Evolutionary conservation across 2,797 vertebrate species (phyloP).

Genomic region (Lutjanus campechanus): DNA sequence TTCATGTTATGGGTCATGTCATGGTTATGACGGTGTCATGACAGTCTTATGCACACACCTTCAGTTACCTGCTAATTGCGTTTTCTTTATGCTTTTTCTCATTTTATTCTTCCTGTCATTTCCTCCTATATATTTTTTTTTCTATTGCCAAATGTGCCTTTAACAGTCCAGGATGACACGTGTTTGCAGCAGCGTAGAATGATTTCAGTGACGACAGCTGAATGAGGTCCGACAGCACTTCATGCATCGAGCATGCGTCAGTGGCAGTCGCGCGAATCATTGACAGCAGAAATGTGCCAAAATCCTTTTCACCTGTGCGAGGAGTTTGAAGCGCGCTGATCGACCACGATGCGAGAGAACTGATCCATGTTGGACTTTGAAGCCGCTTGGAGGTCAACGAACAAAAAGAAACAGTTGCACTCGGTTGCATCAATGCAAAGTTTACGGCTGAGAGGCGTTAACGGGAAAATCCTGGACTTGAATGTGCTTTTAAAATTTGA

Average conservation of each 20-base stretch:
- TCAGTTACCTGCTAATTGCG: not conserved
- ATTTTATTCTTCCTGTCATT: constrained; percentile 15
- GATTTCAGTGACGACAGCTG: constrained; percentile 10
- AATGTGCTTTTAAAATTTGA: constrained; percentile 84
- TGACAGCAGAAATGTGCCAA: constrained; percentile 37
- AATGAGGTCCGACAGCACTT: constrained; percentile 38
- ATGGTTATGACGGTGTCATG: too few relatives aligned
- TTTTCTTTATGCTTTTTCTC: not conserved
- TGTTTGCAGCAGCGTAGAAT: constrained; percentile 12
- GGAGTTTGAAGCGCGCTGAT: constrained; percentile 37
- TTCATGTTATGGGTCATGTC: too few relatives aligned
- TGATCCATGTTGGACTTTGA: constrained; percentile 41
- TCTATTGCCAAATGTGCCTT: constrained; percentile 75
- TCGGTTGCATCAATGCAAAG: constrained; percentile 14
- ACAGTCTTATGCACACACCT: too few relatives aligned
- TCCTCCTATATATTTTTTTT: not conserved
- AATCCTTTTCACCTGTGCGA: constrained; percentile 29
- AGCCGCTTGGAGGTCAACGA: constrained; percentile 11
- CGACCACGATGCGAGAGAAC: constrained; percentile 21
- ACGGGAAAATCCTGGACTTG: constrained; percentile 78
- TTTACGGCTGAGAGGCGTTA: not conserved
- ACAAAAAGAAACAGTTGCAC: not conserved
- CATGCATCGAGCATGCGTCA: not conserved
- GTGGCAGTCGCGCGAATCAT: constrained; percentile 34
- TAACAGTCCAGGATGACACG: constrained; percentile 73